These are phyloP conservation scores for Pocillopora grandis DNA, from an alignment of 92 coral and sea anemone species.

Conservation along the genomic window DNA sequence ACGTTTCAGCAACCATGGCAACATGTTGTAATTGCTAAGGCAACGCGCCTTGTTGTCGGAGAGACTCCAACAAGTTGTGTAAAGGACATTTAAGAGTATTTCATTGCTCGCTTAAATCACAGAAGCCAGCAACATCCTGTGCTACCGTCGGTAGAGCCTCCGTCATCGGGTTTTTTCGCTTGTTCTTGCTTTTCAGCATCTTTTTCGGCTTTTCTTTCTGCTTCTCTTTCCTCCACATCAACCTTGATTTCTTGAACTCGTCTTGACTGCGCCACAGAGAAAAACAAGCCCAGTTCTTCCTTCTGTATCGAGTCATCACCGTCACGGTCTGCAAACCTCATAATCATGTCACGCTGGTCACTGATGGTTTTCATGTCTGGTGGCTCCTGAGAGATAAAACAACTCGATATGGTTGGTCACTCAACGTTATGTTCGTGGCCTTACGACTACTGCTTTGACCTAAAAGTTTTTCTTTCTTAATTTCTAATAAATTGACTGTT, in stretches of 20 bases:
- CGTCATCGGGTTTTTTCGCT: slow-evolving; percentile 8
- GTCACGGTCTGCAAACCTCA: slow-evolving; percentile 77
- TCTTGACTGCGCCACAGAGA: slow-evolving; percentile 59
- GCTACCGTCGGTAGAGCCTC: slow-evolving; percentile 11
- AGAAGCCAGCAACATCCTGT: slow-evolving; percentile 42
- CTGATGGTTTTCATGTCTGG: slow-evolving; percentile 89
- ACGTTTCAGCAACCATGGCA: background rate
- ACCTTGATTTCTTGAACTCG: slow-evolving; percentile 53
- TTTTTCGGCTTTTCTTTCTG: slow-evolving; percentile 40
- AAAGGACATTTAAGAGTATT: background rate
- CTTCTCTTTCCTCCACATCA: slow-evolving; percentile 30
- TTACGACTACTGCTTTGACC: no score
- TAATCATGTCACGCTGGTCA: slow-evolving; percentile 75
- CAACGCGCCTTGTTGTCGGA: background rate
- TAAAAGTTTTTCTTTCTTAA: no score
- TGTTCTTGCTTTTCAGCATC: slow-evolving; percentile 35
- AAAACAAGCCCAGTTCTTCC: slow-evolving; percentile 69
- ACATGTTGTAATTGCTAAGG: background rate
- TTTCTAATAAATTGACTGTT: no score
- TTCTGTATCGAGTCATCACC: slow-evolving; percentile 78
- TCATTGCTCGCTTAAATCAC: background rate
- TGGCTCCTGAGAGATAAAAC: slow-evolving; percentile 40
- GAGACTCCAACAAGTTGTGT: background rate
- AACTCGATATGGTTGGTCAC: no score
- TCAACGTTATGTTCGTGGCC: no score